These are phyloP conservation scores for Tetragonula clypearis DNA, from an alignment of 1,140 invertebrate species.

Conservation along the genomic window DNA sequence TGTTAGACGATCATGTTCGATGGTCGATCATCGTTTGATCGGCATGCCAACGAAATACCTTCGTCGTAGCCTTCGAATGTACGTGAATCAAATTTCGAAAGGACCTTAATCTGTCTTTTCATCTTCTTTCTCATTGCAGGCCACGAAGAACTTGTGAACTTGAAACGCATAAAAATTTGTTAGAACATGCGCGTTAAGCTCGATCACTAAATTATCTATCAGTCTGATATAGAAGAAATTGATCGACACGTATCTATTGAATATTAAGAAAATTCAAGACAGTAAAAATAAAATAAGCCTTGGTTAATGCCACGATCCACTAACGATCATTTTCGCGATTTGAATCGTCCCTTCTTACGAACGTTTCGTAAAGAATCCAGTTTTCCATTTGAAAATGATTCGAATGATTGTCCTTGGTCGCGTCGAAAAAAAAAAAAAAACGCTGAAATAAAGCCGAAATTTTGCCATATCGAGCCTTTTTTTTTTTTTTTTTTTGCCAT, in stretches of 20 bases:
- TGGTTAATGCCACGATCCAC: not conserved
- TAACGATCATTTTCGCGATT: not conserved
- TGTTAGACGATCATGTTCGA: not conserved
- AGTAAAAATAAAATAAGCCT: not conserved
- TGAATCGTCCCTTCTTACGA: not conserved
- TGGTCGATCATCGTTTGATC: not conserved
- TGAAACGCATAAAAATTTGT: not conserved
- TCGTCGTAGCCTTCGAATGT: not conserved
- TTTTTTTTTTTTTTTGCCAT: no score
- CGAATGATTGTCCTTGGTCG: no score
- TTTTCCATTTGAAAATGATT: not conserved
- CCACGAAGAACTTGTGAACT: not conserved
- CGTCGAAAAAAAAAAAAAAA: no score
- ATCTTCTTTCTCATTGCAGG: not conserved
- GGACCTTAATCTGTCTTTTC: not conserved
- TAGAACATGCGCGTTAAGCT: not conserved
- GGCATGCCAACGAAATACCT: not conserved
- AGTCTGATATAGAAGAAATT: not conserved
- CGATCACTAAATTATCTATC: no score
- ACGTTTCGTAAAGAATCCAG: not conserved
- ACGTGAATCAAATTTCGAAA: slow-evolving; percentile 33
- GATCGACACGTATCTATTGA: not conserved
- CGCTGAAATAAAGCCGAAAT: no score
- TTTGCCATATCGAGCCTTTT: no score
- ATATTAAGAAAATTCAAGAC: not conserved